A percentile compares a stretch with the other conserved stretches of the same genome.
Evolutionary conservation across 2,797 vertebrate genomes (phyloP).

Genomic region (Pitangus sulphuratus): DNA sequence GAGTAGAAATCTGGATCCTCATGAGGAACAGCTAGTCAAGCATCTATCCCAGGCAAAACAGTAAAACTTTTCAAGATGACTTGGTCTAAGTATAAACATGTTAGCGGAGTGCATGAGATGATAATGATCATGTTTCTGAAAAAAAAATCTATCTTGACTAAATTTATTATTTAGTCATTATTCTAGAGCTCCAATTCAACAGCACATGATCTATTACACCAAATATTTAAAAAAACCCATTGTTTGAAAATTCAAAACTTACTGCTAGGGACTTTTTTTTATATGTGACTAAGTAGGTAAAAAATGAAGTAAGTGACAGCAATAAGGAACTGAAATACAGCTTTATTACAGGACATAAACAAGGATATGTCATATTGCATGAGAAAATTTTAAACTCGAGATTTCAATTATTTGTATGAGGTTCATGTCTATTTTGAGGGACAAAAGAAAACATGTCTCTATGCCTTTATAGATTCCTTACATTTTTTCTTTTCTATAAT

Average conservation of each 20-base stretch:
- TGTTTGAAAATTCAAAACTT: neutral
- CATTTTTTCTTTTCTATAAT: neutral
- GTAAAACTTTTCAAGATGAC: neutral
- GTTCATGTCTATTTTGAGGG: neutral
- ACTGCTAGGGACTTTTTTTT: neutral
- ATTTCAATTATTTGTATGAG: neutral
- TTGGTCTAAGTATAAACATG: neutral
- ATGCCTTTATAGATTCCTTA: neutral
- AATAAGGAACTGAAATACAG: neutral
- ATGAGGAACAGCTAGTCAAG: neutral
- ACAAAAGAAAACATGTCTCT: neutral
- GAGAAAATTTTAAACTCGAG: neutral
- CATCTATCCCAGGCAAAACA: neutral
- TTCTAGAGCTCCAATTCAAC: neutral
- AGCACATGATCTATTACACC: accelerated
- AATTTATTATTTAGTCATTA: neutral
- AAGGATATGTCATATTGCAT: neutral
- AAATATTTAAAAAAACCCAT: neutral
- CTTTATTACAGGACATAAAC: neutral
- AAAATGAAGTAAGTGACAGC: neutral
- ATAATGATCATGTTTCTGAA: accelerated
- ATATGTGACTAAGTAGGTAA: neutral
- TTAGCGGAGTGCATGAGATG: neutral
- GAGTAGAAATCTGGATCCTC: neutral
- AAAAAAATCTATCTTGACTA: neutral